phyloP scores from a whole-genome alignment of 2,888 invertebrate species.

The Mesodorylaimus sp. region DNA sequence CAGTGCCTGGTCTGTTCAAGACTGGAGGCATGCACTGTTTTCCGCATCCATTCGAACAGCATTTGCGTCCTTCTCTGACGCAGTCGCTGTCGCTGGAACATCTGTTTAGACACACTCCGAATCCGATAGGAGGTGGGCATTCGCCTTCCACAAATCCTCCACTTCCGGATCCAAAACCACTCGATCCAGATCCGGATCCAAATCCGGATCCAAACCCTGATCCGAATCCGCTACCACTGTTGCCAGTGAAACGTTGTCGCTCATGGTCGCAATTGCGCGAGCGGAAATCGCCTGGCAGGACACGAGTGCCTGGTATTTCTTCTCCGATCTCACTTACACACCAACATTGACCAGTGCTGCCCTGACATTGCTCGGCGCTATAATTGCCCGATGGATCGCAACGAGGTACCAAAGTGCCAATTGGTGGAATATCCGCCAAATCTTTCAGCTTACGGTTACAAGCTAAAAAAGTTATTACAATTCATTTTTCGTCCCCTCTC shows the following conservation, averaged over 20 bases:
- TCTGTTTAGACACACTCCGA: not conserved
- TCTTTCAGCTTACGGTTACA: not conserved
- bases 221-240: not conserved
- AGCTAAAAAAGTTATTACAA: not conserved
- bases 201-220: too few species aligned
- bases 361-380: conserved; percentile 1
- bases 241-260: not conserved
- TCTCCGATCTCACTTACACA: conserved; percentile 1
- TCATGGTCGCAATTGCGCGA: not conserved
- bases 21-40: not conserved
- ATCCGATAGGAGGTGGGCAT: not conserved
- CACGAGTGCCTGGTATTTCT: not conserved
- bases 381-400: conserved; percentile 2
- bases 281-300: not conserved
- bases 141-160: not conserved
- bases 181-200: too few species aligned
- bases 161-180: too few species aligned
- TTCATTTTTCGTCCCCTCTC: too few species aligned
- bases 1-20: not conserved
- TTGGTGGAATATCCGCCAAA: not conserved
- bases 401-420: not conserved
- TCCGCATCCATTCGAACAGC: not conserved
- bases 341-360: not conserved
- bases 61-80: not conserved
- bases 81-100: not conserved